phyloP scores from a whole-genome alignment of 2,888 invertebrate species.

The Cremastobaeus sp. region DNA sequence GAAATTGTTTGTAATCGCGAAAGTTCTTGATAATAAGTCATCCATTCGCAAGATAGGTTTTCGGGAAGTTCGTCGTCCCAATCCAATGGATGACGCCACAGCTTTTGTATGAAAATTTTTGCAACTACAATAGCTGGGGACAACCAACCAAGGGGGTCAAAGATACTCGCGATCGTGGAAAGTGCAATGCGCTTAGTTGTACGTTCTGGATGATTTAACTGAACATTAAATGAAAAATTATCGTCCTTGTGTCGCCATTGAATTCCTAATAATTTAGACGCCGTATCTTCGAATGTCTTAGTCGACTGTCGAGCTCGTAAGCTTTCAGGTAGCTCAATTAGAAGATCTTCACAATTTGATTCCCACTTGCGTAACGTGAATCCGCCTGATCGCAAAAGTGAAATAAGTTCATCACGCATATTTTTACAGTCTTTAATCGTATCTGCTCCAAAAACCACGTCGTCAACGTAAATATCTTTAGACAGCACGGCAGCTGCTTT shows the following conservation, averaged over 20 bases:
- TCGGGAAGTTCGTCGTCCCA: background rate
- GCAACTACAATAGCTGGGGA: background rate
- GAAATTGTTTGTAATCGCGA: background rate
- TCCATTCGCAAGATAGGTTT: background rate
- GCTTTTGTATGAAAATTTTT: constrained; percentile 8
- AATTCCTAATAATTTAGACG: background rate
- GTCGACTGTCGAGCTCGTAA: too few relatives aligned
- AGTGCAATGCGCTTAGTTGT: constrained; percentile 2
- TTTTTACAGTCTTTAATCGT: too few relatives aligned
- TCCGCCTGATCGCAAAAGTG: background rate
- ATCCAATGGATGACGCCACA: background rate
- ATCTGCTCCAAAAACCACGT: background rate
- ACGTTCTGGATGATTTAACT: background rate
- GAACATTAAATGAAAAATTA: background rate
- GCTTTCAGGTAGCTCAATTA: background rate
- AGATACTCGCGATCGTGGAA: background rate
- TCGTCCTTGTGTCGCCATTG: background rate
- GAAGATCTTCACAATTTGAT: background rate
- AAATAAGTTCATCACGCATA: background rate
- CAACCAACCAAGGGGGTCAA: constrained; percentile 5
- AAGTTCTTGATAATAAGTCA: background rate
- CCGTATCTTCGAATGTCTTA: background rate
- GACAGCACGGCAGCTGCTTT: background rate
- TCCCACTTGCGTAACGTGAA: constrained; percentile 8
- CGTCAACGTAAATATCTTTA: background rate